Conservation (phyloP, 1,140 invertebrate genomes). For the Atopsyche davidsoni region DNA sequence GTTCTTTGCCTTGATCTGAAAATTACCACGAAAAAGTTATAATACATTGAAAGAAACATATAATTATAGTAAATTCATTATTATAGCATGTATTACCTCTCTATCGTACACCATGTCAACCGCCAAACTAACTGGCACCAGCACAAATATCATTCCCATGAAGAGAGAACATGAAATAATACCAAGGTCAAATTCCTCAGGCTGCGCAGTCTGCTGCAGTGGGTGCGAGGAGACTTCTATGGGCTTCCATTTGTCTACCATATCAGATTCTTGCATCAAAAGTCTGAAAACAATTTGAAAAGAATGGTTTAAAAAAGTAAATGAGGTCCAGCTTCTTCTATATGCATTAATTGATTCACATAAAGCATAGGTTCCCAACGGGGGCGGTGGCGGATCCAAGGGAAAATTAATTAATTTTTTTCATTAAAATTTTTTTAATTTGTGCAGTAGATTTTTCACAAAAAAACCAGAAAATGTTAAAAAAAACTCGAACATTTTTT, state of each 20-base stretch:
- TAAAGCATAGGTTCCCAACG: too few relatives aligned
- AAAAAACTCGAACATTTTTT: too few relatives aligned
- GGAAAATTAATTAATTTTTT: too few relatives aligned
- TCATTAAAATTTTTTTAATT: too few relatives aligned
- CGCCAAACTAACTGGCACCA: conserved; percentile 68
- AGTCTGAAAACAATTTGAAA: conserved; percentile 30
- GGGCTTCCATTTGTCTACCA: conserved; percentile 33
- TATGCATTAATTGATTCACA: too few relatives aligned
- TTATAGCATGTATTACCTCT: conserved; percentile 53
- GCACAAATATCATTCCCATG: conserved; percentile 71
- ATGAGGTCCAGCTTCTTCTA: too few relatives aligned
- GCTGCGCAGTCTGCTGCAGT: conserved; percentile 63
- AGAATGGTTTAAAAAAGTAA: too few relatives aligned
- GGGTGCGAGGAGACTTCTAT: conserved; percentile 57
- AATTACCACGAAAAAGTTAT: conserved; percentile 25
- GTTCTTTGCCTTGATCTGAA: conserved; percentile 75
- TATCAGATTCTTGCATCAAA: conserved; percentile 30
- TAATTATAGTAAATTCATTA: conserved; percentile 3
- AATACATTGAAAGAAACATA: too few relatives aligned
- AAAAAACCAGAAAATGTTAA: too few relatives aligned
- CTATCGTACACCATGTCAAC: conserved; percentile 79
- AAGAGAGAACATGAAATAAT: conserved; percentile 65
- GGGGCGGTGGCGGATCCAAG: too few relatives aligned
- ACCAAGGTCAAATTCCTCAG: conserved; percentile 64
- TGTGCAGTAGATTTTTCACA: too few relatives aligned